These are phyloP conservation scores for Gymnopithys bicolor DNA, from an alignment of 2,797 vertebrate genomes.

Conservation along the genomic window DNA sequence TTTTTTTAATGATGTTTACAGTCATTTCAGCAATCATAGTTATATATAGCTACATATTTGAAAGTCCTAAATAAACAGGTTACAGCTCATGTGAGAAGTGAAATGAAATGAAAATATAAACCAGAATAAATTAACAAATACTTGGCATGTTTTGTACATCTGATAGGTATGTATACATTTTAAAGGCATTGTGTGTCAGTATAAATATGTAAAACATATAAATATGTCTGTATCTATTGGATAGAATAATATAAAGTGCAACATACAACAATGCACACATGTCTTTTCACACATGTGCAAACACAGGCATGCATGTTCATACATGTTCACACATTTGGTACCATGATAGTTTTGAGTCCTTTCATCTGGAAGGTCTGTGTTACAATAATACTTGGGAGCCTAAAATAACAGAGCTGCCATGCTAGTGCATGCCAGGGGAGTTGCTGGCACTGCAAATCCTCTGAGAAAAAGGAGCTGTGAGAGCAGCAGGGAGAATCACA, in stretches of 20 bases:
- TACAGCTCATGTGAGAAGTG: background rate
- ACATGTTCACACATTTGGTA: background rate
- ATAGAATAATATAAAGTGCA: background rate
- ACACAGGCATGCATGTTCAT: no score
- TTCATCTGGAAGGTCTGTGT: background rate
- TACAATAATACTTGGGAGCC: background rate
- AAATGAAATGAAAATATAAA: conserved; percentile 21
- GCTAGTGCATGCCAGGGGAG: background rate
- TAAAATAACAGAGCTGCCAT: background rate
- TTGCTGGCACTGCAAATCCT: background rate
- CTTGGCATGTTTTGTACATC: background rate
- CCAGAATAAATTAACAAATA: background rate
- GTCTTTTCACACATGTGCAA: background rate
- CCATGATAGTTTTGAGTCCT: background rate
- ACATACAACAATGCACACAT: background rate
- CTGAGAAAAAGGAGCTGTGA: background rate
- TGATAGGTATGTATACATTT: background rate
- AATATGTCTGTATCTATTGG: background rate
- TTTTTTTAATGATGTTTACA: conserved; percentile 50
- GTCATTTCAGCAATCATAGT: conserved; percentile 12
- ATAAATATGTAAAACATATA: background rate
- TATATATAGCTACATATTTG: conserved; percentile 34
- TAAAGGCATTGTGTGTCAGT: background rate
- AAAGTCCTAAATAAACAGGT: conserved; percentile 43
- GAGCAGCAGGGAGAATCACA: background rate